Base-by-base conservation (phyloP, 2,113 vertebrate species). In the Girardinichthys multiradiatus region DNA sequence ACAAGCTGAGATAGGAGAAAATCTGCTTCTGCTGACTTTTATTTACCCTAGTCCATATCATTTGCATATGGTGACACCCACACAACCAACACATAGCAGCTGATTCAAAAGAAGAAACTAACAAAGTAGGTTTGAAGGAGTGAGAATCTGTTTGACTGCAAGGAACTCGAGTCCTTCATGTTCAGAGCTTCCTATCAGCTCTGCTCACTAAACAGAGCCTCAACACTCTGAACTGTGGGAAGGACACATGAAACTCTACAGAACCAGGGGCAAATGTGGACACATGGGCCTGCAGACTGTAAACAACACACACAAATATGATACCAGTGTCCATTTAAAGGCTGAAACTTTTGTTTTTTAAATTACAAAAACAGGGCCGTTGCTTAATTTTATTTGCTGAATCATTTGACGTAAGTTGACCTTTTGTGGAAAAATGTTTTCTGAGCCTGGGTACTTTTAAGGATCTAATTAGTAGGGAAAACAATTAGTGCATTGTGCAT, bases 151-250 rank as follows among this genome's bases (percentile, higher is more conserved):
- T 75, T 66, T 66, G 59, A 33, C 51, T 35, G 30, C 64, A 45
- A 30, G 35, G 65, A 82, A 61, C 54, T 70, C 58, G 64, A 76
- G 82, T 78, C 68, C 57, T 79, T 78, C 74, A 70, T 37, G 12
- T 70, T 75, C 37, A 63, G 31, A 39, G 31, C 3, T 79, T 54
- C 77, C 89, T 90, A 91, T 91, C 90, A 63, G 82, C 85, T 64
- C 17, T 1, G 74, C 76, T 74, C 90, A 90, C 82, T 86, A 89
- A 87, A 80, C 77, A 26, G 4, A 51, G 75, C 70, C 67, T 80
- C 77, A 63, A 15, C 66, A 66, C 74, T 81, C 62, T 76, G 77
- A 79, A 85, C 68, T 73, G 39, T 60, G 72, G 64, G 10, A 68
- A 81, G 61, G 1, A 80, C 21, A 21, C 3, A 2, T 29, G 60